Evolutionary conservation across 2,888 invertebrate genomes (phyloP), one percentile per base, ranked within the genome.

Genomic region (Spisula subtruncata): DNA sequence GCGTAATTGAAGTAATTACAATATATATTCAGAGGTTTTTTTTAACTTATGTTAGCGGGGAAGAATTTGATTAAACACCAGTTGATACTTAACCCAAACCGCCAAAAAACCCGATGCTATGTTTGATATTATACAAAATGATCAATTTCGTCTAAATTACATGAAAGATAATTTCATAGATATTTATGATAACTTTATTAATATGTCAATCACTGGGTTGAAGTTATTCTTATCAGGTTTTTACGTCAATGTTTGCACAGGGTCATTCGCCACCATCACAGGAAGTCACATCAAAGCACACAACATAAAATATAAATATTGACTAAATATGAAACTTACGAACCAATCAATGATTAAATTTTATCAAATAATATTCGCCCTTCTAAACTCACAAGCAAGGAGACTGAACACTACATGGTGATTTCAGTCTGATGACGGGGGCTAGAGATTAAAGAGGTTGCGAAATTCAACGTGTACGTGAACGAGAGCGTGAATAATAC

Each of bases 151-250:
- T 75, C 35, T 75, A 35, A 75, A 35, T 75, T 75, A 75, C 35
- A 35, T 75, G 75, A 75, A 32, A 75, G 32, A 32, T 32, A 16
- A 75, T 16, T 75, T 75, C 12, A 75, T 8, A 75, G 29, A 75
- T 32, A 35, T 75, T 32, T 32, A 12, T 75, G 75, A 75, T 75
- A 75, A 18, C 75, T 75, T 75, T 75, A 75, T 75, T 75, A 75
- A 75, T 18, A 16, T 75, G 75, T 35, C 75, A 32, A 32, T 75
- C 75, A 75, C n/a, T 75, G 25, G 32, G 1, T 12, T 75, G 75
- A 35, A 60, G 4, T 32, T 75, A 32, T 32, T 25, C 75, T 25
- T 18, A 32, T 75, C 29, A 32, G 75, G 32, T 18, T 14, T 32
- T 35, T 32, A 32, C 32, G 60, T 60, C 60, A 60, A 60, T 18